These are phyloP conservation scores for Paralinhomoeus sp. DNA, from an alignment of 2,888 invertebrate genomes.

Conservation along the genomic window DNA sequence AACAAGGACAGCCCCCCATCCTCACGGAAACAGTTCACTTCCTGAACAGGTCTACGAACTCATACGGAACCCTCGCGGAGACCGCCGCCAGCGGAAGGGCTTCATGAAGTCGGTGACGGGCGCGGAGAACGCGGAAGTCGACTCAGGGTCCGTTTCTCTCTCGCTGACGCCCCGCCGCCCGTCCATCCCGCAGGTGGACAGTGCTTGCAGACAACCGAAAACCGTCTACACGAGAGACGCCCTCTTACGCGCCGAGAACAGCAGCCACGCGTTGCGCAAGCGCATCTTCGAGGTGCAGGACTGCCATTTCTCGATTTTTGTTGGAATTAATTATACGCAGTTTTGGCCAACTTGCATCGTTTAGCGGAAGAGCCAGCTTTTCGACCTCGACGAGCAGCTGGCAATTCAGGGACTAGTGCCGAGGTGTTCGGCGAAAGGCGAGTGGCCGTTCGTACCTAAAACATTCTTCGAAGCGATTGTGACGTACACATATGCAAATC, in stretches of 20 bases:
- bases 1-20: too few species aligned
- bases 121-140: background rate
- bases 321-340: too few species aligned
- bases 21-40: too few species aligned
- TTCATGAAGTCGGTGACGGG: conserved; percentile 1
- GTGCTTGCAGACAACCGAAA: too few species aligned
- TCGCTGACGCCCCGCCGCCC: too few species aligned
- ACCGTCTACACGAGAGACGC: background rate
- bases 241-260: background rate
- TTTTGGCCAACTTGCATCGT: background rate
- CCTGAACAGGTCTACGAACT: conserved; percentile 5
- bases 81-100: conserved; percentile 1
- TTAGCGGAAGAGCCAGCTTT: background rate
- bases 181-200: too few species aligned
- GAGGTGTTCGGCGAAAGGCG: too few species aligned
- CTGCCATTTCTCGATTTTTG: background rate
- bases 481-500: too few species aligned
- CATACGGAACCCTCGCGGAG: conserved; percentile 3
- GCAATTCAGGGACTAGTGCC: background rate
- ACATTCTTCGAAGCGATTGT: too few species aligned
- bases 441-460: too few species aligned
- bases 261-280: conserved; percentile 2
- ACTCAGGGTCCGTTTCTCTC: too few species aligned
- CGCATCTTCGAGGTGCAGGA: background rate
- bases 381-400: background rate